Evolutionary conservation across 2,113 vertebrate genomes (phyloP).

Genomic region (Alosa alosa): DNA sequence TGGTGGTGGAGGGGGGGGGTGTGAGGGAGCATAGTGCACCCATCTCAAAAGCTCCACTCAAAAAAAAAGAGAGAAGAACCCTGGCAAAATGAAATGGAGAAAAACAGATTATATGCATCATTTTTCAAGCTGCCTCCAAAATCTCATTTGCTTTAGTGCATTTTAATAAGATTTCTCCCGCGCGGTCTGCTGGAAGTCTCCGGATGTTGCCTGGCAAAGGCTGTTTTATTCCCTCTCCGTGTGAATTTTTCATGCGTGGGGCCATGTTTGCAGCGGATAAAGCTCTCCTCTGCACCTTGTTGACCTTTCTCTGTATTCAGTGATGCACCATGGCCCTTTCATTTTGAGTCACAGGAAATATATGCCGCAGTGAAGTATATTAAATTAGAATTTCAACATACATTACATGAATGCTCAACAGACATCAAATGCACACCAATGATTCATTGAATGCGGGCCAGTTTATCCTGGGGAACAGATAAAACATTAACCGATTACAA

Average conservation of each 20-base stretch:
- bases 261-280: constrained; percentile 32
- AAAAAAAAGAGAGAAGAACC: constrained; percentile 58
- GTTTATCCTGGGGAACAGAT: constrained; percentile 39
- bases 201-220: not conserved
- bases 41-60: constrained; percentile 58
- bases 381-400: constrained; percentile 18
- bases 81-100: constrained; percentile 66
- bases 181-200: constrained; percentile 17
- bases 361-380: constrained; percentile 17
- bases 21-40: too few species aligned
- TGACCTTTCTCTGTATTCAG: constrained; percentile 41
- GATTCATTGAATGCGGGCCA: not conserved
- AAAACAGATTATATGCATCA: constrained; percentile 74
- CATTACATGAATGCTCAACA: not conserved
- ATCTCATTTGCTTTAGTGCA: constrained; percentile 75
- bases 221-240: constrained; percentile 14
- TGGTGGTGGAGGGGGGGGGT: constrained; percentile 26
- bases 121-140: constrained; percentile 72
- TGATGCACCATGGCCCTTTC: constrained; percentile 4
- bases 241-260: constrained; percentile 25
- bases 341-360: not conserved
- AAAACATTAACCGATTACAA: constrained; percentile 64
- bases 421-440: not conserved
- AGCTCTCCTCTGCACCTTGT: constrained; percentile 27
- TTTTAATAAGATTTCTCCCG: constrained; percentile 67